Evolutionary conservation across 2,888 invertebrate species (phyloP).

Genomic region (Teleogryllus oceanicus): DNA sequence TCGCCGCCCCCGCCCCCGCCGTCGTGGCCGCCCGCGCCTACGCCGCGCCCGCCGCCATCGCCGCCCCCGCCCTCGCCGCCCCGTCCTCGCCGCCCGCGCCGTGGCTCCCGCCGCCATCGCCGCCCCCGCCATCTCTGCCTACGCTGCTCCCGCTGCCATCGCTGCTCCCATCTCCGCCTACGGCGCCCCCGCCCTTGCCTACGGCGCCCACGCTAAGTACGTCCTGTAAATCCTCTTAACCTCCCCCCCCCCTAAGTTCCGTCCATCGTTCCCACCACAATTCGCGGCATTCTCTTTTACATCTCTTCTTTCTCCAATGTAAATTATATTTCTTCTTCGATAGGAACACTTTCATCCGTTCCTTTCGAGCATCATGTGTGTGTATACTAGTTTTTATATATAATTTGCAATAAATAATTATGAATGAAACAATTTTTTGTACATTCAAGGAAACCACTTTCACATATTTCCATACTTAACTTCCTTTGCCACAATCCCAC

Average conservation of each 20-base stretch:
- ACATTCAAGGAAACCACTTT: no score
- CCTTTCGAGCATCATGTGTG: background rate
- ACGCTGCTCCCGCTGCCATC: slow-evolving; percentile 31
- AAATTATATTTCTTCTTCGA: slow-evolving; percentile 18
- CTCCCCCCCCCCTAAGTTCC: background rate
- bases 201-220: background rate
- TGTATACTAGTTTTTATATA: background rate
- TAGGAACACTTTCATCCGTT: background rate
- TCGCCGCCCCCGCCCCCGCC: slow-evolving; percentile 19
- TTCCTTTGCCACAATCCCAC: no score
- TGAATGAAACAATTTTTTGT: no score
- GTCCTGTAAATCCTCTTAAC: background rate
- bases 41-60: slow-evolving; percentile 27
- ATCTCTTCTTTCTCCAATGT: background rate
- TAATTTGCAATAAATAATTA: background rate
- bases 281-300: background rate
- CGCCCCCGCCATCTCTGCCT: slow-evolving; percentile 26
- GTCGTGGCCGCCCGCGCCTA: slow-evolving; percentile 24
- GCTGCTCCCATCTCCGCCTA: slow-evolving; percentile 18
- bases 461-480: no score
- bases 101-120: slow-evolving; percentile 19
- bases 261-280: background rate
- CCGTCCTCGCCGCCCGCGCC: slow-evolving; percentile 26
- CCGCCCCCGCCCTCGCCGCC: slow-evolving; percentile 22
- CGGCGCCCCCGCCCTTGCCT: background rate